phyloP scores from a whole-genome alignment of 2,113 vertebrate species.

The Glaucidium brasilianum region DNA sequence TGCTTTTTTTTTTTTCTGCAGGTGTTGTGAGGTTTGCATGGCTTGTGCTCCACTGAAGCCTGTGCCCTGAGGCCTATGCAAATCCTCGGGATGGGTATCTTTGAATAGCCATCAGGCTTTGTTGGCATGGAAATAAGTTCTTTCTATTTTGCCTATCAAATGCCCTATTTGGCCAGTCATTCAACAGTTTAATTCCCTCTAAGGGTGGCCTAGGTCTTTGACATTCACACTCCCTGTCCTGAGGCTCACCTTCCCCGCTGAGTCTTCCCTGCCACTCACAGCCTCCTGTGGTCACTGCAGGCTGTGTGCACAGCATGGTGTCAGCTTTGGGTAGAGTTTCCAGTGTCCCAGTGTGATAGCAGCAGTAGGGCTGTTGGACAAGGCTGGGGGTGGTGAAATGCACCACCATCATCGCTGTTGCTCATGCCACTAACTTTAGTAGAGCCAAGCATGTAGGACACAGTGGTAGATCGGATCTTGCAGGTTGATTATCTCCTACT shows the following conservation, averaged over 20 bases:
- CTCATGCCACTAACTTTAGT: background rate
- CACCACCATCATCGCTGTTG: background rate
- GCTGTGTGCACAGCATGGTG: background rate
- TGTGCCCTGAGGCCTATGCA: background rate
- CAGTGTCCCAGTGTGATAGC: background rate
- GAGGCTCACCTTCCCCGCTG: background rate
- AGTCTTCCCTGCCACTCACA: background rate
- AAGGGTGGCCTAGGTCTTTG: background rate
- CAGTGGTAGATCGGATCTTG: background rate
- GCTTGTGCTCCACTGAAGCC: background rate
- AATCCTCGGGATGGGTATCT: slow-evolving; percentile 56
- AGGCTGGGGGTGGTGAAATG: background rate
- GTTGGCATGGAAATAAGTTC: slow-evolving; percentile 48
- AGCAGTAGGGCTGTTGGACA: background rate
- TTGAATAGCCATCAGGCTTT: slow-evolving; percentile 68
- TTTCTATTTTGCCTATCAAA: slow-evolving; percentile 71
- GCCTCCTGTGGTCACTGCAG: background rate
- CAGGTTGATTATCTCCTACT: background rate
- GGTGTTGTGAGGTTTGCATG: slow-evolving; percentile 45
- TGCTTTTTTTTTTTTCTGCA: slow-evolving; percentile 7
- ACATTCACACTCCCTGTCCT: background rate
- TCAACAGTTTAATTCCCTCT: slow-evolving; percentile 14
- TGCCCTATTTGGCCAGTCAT: slow-evolving; percentile 51
- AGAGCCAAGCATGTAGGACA: background rate
- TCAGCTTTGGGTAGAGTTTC: background rate